Evolutionary conservation across 2,888 invertebrate species (phyloP), one percentile per base, ranked within the genome.

Genomic region (Digitonthophagus gazella): DNA sequence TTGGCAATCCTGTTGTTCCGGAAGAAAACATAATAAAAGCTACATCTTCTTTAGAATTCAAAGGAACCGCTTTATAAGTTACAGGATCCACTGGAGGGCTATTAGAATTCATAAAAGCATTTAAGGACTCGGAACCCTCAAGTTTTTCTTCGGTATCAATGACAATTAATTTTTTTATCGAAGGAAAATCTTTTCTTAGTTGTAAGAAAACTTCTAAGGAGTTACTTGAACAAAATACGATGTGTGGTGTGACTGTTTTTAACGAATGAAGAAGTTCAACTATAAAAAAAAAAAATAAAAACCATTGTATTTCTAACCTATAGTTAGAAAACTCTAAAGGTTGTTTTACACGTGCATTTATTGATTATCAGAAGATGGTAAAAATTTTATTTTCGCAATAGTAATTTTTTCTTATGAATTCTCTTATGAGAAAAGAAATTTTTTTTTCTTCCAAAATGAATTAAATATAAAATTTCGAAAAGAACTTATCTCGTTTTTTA

Each of bases 1-100:
- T 90, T 0, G 90, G 88, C 75, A 89, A 80, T 0, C 91, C 91
- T 14, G 87, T 87, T 0, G 91, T 91, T 58, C 91, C 91, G 69
- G 90, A 90, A 54, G 90, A 91, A 80, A 87, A 90, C 69, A 90
- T 64, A 20, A 78, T 74, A 22, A 75, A 73, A 1, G 77, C 76
- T 0, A 76, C 72, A 3, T 76, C 74, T 15, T 75, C 72, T 11
- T 68, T 66, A 3, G 72, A 28, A 68, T 77, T 69, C 4, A 75
- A 63, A 1, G 65, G 58, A 1, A 87, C 1, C 86, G 83, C 0
- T 11, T 54, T 15, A 28, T 90, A 90, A 63, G 91, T 89, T 80
- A 93, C 93, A 71, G 87, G 87, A 0, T 87, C 84, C 68, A 83
- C 80, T 75, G 6, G 81, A 2, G 89, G 83, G 84, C 75, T 83